These are phyloP conservation scores for Arctocebus calabarensis DNA, from an alignment of 2,797 vertebrate species.

Conservation along the genomic window DNA sequence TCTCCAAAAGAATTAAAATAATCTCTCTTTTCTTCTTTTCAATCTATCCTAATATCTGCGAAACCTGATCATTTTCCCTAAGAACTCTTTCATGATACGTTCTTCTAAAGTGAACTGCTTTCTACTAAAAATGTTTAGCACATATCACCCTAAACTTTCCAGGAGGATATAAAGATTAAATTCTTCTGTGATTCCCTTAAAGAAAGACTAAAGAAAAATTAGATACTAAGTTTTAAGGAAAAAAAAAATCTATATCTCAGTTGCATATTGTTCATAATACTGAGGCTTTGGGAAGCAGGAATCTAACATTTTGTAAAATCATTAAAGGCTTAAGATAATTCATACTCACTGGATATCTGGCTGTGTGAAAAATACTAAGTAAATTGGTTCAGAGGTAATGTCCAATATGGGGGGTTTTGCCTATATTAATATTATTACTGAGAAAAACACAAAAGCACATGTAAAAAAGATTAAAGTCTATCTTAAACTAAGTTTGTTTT, in stretches of 20 bases:
- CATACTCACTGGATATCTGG: not conserved
- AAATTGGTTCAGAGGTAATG: not conserved
- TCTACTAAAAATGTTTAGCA: slow-evolving; percentile 22
- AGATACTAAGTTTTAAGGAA: not conserved
- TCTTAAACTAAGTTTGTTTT: not conserved
- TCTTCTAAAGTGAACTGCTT: not conserved
- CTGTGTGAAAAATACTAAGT: not conserved
- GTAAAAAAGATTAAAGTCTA: slow-evolving; percentile 5
- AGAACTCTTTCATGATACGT: not conserved
- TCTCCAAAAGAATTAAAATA: slow-evolving; percentile 18
- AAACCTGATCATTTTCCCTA: not conserved
- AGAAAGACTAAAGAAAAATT: not conserved
- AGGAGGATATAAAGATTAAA: not conserved
- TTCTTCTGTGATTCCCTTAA: not conserved
- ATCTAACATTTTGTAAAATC: not conserved
- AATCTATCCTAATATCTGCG: not conserved
- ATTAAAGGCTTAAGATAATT: slow-evolving; percentile 17
- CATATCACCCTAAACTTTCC: not conserved
- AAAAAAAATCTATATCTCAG: not conserved
- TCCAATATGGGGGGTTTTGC: not conserved
- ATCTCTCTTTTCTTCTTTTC: slow-evolving; percentile 15
- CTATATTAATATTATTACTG: not conserved
- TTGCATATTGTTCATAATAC: not conserved
- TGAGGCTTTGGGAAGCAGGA: not conserved
- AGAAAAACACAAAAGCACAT: slow-evolving; percentile 4